Evolutionary conservation across 92 coral and sea anemone species (phyloP), one percentile per base, ranked within the genome.

Genomic region (Bergia sp.): DNA sequence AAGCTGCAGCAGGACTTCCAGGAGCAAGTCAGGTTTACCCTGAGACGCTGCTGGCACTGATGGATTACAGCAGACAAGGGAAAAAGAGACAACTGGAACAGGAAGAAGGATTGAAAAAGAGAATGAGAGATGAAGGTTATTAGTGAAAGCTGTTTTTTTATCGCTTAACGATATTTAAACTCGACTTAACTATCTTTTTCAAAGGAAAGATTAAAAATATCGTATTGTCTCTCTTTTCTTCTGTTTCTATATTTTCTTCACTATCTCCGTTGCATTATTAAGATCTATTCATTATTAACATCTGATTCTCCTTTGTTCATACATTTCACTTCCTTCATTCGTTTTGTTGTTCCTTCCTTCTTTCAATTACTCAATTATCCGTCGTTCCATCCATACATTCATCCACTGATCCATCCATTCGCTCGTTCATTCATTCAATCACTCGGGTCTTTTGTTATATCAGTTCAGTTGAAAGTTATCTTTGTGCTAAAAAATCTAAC

Each of bases 21-120:
- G 98, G 95, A 13, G 94, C 98, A 1, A 90, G 89, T 36, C 82
- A 82, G 10, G 38, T 57, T 2, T 94, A 90, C 43, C 43, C 80
- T n/a, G 86, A 88, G 38, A 94, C 90, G 50, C 91, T 97, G 90
- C 84, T 93, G 77, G 93, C 98, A 4, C 36, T 97, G 92, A 94
- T 97, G 95, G 99, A 96, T 65, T 82, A 87, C 77, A 94, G 99
- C 47, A 82, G 98, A 79, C 91, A 89, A 53, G 98, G 93, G 12
- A 89, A 86, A 84, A 82, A 83, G 69, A 89, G 86, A 13, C 88
- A 86, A 45, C 74, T 77, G 74, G 91, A 95, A 84, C 91, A 95
- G 77, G 83, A 85, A 37, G 93, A 92, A 84, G 87, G 76, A 41
- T 72, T 93, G 49, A 95, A 92, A 81, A 91, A 91, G 76, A 89